These are phyloP conservation scores for Leptodactylus fallax DNA, from an alignment of 2,797 vertebrate species.

Conservation along the genomic window DNA sequence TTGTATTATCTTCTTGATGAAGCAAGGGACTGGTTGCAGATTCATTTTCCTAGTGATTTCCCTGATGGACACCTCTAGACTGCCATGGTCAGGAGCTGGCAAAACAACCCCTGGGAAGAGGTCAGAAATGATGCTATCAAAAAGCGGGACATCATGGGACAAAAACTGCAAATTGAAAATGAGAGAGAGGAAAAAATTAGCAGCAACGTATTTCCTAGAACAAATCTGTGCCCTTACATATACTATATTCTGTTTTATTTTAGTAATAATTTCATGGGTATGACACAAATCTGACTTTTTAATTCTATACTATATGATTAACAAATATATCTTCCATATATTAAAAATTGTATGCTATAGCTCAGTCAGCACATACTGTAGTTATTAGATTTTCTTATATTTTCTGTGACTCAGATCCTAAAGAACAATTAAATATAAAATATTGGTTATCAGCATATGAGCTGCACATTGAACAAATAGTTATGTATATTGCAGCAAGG, in stretches of 20 bases:
- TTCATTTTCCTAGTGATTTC: constrained; percentile 77
- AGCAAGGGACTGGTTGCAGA: constrained; percentile 69
- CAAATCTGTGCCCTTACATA: constrained; percentile 54
- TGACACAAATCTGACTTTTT: not conserved
- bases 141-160: constrained; percentile 68
- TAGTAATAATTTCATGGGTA: constrained; percentile 41
- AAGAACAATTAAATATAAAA: not conserved
- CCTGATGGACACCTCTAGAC: constrained; percentile 71
- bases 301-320: not conserved
- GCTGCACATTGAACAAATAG: constrained; percentile 15
- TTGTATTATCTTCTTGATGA: constrained; percentile 74
- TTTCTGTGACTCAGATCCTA: not conserved
- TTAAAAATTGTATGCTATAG: not conserved
- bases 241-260: constrained; percentile 62
- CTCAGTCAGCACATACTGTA: not conserved
- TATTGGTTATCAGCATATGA: not conserved
- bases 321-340: not conserved
- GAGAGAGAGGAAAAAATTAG: constrained; percentile 42
- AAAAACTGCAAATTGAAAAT: constrained; percentile 69
- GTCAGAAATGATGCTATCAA: constrained; percentile 74
- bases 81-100: constrained; percentile 67
- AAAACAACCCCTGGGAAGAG: constrained; percentile 70
- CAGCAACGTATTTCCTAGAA: constrained; percentile 45
- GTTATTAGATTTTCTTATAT: not conserved
- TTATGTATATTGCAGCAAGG: constrained; percentile 7